Conservation (phyloP, 2,888 invertebrate genomes). For the Melangyna quadrimaculata region DNA sequence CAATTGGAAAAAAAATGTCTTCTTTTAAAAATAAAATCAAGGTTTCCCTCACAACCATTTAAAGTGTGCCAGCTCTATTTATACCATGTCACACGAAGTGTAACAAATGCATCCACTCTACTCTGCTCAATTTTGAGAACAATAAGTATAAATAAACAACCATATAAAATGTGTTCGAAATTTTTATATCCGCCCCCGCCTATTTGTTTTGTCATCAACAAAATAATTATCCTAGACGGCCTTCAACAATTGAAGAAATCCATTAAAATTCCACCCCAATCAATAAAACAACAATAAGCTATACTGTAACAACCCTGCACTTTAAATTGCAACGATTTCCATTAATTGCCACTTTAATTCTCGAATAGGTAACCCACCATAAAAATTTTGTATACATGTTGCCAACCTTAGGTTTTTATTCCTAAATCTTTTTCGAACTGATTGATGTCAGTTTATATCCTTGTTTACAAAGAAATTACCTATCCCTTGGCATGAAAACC, state of each 20-base stretch:
- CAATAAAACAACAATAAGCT: slow-evolving; percentile 1
- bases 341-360: slow-evolving; percentile 61
- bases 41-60: neutral
- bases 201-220: slow-evolving; percentile 36
- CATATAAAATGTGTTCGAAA: slow-evolving; percentile 11
- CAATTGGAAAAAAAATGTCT: neutral
- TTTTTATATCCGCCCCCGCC: slow-evolving; percentile 38
- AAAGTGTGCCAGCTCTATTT: slow-evolving; percentile 42
- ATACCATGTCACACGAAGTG: slow-evolving; percentile 42
- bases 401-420: slow-evolving; percentile 32
- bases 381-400: slow-evolving; percentile 40
- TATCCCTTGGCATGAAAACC: slow-evolving; percentile 8
- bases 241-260: slow-evolving; percentile 33
- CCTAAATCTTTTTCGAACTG: slow-evolving; percentile 58
- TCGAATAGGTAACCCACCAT: slow-evolving; percentile 44
- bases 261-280: slow-evolving; percentile 47
- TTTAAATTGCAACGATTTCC: slow-evolving; percentile 65
- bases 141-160: slow-evolving; percentile 57
- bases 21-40: neutral
- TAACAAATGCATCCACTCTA: slow-evolving; percentile 51
- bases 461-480: neutral
- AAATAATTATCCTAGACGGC: slow-evolving; percentile 46
- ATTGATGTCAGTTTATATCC: slow-evolving; percentile 42
- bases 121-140: slow-evolving; percentile 45
- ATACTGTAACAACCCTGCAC: slow-evolving; percentile 39